Percentiles rank a stretch among this genome's conserved stretches.
Evolutionary conservation across 37 sponge, comb jelly and placozoan genomes (phyloP).

Genomic region (Oopsacas minuta): DNA sequence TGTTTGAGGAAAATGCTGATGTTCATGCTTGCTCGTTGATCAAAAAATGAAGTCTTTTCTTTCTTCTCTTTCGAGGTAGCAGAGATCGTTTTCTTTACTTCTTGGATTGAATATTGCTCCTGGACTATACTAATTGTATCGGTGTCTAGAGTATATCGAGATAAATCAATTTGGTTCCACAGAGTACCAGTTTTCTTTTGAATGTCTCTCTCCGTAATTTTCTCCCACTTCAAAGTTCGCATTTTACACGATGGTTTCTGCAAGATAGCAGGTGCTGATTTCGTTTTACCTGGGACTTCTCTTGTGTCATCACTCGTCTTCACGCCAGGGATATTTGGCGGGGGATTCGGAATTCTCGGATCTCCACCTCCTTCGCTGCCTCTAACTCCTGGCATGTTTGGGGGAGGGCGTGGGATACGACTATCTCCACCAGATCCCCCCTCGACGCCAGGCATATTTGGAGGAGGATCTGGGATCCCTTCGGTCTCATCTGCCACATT

Average conservation of each 20-base stretch:
- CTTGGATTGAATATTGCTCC: conserved; percentile 39
- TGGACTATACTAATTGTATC: conserved; percentile 23
- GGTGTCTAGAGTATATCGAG: neutral
- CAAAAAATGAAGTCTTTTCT: conserved; percentile 46
- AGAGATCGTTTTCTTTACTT: conserved; percentile 21
- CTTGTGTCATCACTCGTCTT: neutral
- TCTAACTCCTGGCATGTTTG: neutral
- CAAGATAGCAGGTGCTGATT: neutral
- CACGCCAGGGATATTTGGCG: neutral
- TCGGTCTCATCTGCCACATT: neutral
- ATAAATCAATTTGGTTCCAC: conserved; percentile 32
- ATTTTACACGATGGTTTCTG: conserved; percentile 46
- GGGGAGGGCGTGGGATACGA: neutral
- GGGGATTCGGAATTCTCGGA: neutral
- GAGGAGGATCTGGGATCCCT: neutral
- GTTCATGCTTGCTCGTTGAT: conserved; percentile 64
- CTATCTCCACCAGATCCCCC: neutral
- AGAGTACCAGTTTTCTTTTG: conserved; percentile 22
- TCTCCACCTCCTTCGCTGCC: neutral
- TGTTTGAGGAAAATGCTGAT: conserved; percentile 87
- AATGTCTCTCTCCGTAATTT: conserved; percentile 31
- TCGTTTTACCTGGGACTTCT: neutral
- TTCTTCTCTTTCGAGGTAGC: conserved; percentile 16
- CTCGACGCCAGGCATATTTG: neutral
- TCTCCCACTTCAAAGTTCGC: conserved; percentile 82